Conservation (phyloP, 1,140 invertebrate species). For the Trichoplusia ni region DNA sequence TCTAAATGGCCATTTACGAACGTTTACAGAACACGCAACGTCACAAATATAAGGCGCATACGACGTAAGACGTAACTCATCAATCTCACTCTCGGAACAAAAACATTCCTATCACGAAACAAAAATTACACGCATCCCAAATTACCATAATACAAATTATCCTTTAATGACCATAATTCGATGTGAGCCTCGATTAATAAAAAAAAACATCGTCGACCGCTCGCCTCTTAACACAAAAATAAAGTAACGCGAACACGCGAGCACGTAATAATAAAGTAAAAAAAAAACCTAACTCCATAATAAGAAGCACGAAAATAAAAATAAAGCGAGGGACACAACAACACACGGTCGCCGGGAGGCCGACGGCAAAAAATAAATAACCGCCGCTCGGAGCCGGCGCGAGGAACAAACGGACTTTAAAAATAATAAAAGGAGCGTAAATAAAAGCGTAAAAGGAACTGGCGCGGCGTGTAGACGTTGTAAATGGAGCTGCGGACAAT, state of each 20-base stretch:
- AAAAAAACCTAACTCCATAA: constrained; percentile 77
- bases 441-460: constrained; percentile 82
- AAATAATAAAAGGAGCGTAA: constrained; percentile 81
- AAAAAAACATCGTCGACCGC: constrained; percentile 66
- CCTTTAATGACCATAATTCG: constrained; percentile 81
- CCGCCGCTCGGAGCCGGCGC: constrained; percentile 73
- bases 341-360: constrained; percentile 80
- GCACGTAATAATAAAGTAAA: constrained; percentile 78
- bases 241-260: constrained; percentile 77
- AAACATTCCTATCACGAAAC: constrained; percentile 78
- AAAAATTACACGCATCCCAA: constrained; percentile 80
- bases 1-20: constrained; percentile 31
- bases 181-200: constrained; percentile 77
- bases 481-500: constrained; percentile 80
- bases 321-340: constrained; percentile 79
- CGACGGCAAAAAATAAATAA: constrained; percentile 80
- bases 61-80: constrained; percentile 52
- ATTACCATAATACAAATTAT: constrained; percentile 82
- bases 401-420: constrained; percentile 80
- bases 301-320: constrained; percentile 81
- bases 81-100: constrained; percentile 63
- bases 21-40: constrained; percentile 38
- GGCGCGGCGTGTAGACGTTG: constrained; percentile 79
- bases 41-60: constrained; percentile 34
- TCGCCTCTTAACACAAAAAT: constrained; percentile 79